Percentiles rank a stretch among this genome's conserved stretches.
These are phyloP conservation scores for Ptilonorhynchus violaceus DNA, from an alignment of 2,113 vertebrate species.

Conservation along the genomic window DNA sequence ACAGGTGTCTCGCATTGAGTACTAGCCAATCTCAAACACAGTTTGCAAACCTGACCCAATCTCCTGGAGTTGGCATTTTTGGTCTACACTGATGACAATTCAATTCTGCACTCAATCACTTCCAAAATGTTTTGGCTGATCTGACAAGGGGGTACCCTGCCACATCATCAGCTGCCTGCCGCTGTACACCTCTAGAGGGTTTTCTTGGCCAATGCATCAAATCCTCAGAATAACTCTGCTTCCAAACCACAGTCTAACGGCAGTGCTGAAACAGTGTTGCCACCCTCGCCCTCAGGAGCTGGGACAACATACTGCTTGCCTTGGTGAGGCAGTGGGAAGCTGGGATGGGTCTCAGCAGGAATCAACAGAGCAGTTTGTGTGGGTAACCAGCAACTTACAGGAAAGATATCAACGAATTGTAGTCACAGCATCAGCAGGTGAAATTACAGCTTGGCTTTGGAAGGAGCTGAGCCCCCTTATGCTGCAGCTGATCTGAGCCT, in stretches of 20 bases:
- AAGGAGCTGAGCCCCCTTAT: not conserved
- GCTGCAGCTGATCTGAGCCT: not conserved
- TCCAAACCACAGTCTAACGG: not conserved
- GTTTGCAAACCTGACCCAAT: not conserved
- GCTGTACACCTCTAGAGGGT: not conserved
- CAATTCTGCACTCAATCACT: not conserved
- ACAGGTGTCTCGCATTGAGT: rapidly evolving
- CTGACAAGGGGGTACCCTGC: not conserved
- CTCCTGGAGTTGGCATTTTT: not conserved
- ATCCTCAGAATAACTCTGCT: not conserved
- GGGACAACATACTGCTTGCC: not conserved
- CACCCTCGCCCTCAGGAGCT: not conserved
- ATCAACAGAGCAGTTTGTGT: not conserved
- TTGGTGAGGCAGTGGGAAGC: not conserved
- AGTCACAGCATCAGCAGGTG: not conserved
- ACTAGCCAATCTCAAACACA: not conserved
- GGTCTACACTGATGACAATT: not conserved
- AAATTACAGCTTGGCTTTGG: not conserved
- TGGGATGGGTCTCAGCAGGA: not conserved
- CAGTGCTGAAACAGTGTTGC: not conserved
- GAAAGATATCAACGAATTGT: not conserved
- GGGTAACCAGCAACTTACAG: not conserved
- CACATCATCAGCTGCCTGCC: rapidly evolving
- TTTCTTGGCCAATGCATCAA: not conserved
- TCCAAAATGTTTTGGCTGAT: not conserved